Conservation (phyloP, 2,797 vertebrate species). For the Scyliorhinus canicula region DNA sequence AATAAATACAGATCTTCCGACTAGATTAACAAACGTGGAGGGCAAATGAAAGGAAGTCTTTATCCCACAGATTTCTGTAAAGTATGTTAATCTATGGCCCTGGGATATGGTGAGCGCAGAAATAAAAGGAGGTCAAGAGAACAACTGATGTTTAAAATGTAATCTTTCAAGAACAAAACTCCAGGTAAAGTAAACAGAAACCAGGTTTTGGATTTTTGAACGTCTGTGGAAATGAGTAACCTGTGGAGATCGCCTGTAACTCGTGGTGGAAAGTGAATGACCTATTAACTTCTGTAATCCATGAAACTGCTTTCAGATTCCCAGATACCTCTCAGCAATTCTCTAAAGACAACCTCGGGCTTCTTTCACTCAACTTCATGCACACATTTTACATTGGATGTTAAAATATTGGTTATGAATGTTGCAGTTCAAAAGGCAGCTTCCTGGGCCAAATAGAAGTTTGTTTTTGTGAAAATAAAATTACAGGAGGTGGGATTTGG, state of each 20-base stretch:
- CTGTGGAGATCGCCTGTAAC: neutral
- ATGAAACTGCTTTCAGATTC: constrained; percentile 18
- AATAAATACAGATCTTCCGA: constrained; percentile 18
- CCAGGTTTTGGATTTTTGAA: neutral
- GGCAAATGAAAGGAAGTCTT: constrained; percentile 14
- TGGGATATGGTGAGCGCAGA: constrained; percentile 37
- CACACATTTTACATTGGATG: neutral
- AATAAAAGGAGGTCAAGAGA: constrained; percentile 41
- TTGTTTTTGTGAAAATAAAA: no score
- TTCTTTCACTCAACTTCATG: neutral
- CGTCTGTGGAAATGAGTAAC: neutral
- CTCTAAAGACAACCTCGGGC: neutral
- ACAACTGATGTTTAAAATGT: constrained; percentile 44
- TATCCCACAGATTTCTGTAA: neutral
- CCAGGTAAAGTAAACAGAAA: neutral
- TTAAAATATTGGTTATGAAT: constrained; percentile 10
- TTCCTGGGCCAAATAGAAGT: neutral
- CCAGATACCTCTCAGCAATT: neutral
- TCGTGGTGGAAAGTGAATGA: neutral
- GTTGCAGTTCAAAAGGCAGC: neutral
- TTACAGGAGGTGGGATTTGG: no score
- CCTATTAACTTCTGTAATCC: constrained; percentile 1
- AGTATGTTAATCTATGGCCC: constrained; percentile 39
- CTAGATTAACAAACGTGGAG: constrained; percentile 3
- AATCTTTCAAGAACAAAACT: constrained; percentile 39